Evolutionary conservation across 2,888 invertebrate genomes (phyloP).

Genomic region (Ichneumoninae sp.): DNA sequence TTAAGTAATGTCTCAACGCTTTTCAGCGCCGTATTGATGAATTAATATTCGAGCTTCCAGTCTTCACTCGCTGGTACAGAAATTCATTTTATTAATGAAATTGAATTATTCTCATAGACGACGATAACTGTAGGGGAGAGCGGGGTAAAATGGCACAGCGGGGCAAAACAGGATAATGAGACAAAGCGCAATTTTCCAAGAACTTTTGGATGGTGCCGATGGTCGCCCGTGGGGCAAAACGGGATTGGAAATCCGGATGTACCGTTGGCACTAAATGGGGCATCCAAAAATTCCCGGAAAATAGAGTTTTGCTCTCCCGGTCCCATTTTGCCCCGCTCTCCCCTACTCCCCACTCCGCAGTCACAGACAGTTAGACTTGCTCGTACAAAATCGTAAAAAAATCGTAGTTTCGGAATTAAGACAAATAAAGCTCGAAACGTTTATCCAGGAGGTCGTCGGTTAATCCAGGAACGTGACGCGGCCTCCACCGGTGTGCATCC

Average conservation of each 20-base stretch:
- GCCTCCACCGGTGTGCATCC: conserved; percentile 27
- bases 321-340: too few species aligned
- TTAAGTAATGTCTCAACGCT: neutral
- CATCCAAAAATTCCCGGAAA: too few species aligned
- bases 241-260: too few species aligned
- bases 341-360: neutral
- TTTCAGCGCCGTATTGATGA: neutral
- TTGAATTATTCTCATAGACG: neutral
- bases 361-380: conserved; percentile 1
- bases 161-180: too few species aligned
- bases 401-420: conserved; percentile 30
- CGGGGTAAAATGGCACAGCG: too few species aligned
- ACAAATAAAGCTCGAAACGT: conserved; percentile 45
- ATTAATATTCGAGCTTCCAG: conserved; percentile 12
- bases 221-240: too few species aligned
- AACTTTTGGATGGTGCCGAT: too few species aligned
- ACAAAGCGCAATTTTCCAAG: too few species aligned
- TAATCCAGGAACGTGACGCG: conserved; percentile 61
- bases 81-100: conserved; percentile 40
- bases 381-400: conserved; percentile 13
- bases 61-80: conserved; percentile 29
- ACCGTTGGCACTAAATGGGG: too few species aligned
- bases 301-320: too few species aligned
- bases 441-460: conserved; percentile 52
- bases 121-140: neutral